Evolutionary conservation across 2,888 invertebrate species (phyloP), one percentile per base, ranked within the genome.

Genomic region (Parasteatoda lunata): DNA sequence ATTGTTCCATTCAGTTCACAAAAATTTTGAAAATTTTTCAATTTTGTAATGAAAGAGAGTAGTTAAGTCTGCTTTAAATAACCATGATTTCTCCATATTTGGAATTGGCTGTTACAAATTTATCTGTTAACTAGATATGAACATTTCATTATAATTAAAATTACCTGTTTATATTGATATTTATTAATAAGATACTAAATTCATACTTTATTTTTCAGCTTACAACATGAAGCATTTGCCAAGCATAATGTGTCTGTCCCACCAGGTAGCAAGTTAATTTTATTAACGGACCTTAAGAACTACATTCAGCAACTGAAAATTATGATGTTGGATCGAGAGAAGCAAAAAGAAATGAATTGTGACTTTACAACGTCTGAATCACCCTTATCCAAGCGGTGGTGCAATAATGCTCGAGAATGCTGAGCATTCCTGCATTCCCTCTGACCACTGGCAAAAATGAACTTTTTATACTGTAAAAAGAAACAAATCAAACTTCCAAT

Each of bases 171-270:
- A 30, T 30, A 2, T 2, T 30, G 30, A 1, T 30, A 30, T 30
- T 30, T 30, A 30, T 30, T 30, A 0, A 30, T 30, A 30, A 30
- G 30, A 30, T 30, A 30, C 30, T 30, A 30, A 30, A 30, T 30
- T 30, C 30, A 1, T 30, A 30, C n/a, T 64, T 80, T 72, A 8
- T 75, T 66, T 83, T 83, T 5, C 69, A 88, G 87, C 73, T 79
- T 78, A 52, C 82, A 78, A 54, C 87, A 88, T 54, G 87, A 88
- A 88, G 87, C 87, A 70, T 88, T 83, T 79, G 83, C 87, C 78
- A 88, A 88, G 83, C 82, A 88, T 75, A 82, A 88, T 30, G 48
- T 88, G 30, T 54, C 78, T n/a, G 73, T 88, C 52, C 11, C 70
- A 52, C 83, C 87, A 7, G 87, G 83, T 65, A 79, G 87, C 83